A percentile compares a stretch with the other conserved stretches of the same genome.
Evolutionary conservation across 2,797 vertebrate species (phyloP).

Genomic region (Chromobotia macracanthus): DNA sequence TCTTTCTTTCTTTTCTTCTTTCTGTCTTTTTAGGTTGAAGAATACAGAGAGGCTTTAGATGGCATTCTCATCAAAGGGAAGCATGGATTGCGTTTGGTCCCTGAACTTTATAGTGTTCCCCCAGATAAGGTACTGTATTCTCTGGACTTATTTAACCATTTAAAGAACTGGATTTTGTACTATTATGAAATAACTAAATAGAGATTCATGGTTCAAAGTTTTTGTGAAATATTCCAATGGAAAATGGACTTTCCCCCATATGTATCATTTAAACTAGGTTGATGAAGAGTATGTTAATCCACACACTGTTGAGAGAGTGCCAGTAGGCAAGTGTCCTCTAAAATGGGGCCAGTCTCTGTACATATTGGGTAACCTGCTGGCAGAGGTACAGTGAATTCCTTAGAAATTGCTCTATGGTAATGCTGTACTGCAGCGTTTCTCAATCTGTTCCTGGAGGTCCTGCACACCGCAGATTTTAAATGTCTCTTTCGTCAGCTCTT

Average conservation of each 20-base stretch:
- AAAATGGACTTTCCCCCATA: constrained; percentile 39
- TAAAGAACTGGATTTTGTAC: constrained; percentile 20
- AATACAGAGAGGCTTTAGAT: constrained; percentile 93
- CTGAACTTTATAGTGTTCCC: constrained; percentile 94
- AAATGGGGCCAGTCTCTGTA: constrained; percentile 97
- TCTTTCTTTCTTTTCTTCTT: constrained; percentile 21
- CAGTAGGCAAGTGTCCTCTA: constrained; percentile 90
- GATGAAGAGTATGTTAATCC: constrained; percentile 91
- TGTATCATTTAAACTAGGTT: constrained; percentile 75
- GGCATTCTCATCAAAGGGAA: constrained; percentile 90
- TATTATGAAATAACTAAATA: neutral
- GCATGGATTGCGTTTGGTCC: constrained; percentile 86
- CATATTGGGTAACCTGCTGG: constrained; percentile 89
- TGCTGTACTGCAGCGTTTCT: constrained; percentile 19
- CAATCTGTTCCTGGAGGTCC: neutral
- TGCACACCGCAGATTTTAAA: neutral
- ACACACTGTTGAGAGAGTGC: constrained; percentile 89
- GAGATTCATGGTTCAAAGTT: neutral
- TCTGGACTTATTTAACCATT: neutral
- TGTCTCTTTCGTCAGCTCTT: neutral
- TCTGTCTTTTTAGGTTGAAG: constrained; percentile 82
- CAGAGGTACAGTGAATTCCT: constrained; percentile 79
- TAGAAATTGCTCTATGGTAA: constrained; percentile 10
- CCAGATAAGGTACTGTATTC: constrained; percentile 76
- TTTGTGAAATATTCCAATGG: constrained; percentile 11